These are phyloP conservation scores for Nebria salina DNA, from an alignment of 2,888 invertebrate species.

Conservation along the genomic window DNA sequence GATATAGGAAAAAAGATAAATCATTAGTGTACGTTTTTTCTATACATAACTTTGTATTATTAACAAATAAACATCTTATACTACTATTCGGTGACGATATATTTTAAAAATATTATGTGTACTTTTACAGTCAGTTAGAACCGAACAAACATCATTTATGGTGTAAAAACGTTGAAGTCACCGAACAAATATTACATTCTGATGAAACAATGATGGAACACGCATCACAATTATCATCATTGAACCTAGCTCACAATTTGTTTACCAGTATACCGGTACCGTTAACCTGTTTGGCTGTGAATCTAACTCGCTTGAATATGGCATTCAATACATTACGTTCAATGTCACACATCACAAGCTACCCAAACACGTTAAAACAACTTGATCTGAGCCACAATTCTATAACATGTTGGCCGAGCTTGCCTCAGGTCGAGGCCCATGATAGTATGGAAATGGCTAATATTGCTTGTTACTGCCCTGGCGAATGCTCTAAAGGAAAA, in stretches of 20 bases:
- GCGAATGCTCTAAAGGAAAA: slow-evolving; percentile 53
- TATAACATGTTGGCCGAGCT: slow-evolving; percentile 89
- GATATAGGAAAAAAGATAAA: slow-evolving; percentile 60
- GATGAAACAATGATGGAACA: slow-evolving; percentile 67
- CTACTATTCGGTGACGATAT: no score
- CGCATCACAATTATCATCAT: slow-evolving; percentile 74
- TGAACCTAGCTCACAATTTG: slow-evolving; percentile 92
- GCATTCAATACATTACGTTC: slow-evolving; percentile 84
- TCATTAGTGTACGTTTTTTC: slow-evolving; percentile 57
- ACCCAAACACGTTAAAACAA: slow-evolving; percentile 89
- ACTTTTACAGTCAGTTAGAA: slow-evolving; percentile 66
- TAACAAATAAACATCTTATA: no score
- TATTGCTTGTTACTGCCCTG: slow-evolving; percentile 76
- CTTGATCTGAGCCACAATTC: slow-evolving; percentile 93
- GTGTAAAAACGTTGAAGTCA: slow-evolving; percentile 74
- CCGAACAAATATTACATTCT: slow-evolving; percentile 70
- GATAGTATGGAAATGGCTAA: slow-evolving; percentile 73
- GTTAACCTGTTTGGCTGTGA: slow-evolving; percentile 89
- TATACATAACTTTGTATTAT: no score
- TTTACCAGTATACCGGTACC: slow-evolving; percentile 88
- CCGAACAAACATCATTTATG: slow-evolving; percentile 82
- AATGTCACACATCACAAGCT: slow-evolving; percentile 89
- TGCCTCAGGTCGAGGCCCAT: slow-evolving; percentile 74
- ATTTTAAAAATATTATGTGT: not conserved
- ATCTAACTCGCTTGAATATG: slow-evolving; percentile 87